Evolutionary conservation across 2,888 invertebrate species (phyloP).

Genomic region (Chaetogeoica ovagalla): DNA sequence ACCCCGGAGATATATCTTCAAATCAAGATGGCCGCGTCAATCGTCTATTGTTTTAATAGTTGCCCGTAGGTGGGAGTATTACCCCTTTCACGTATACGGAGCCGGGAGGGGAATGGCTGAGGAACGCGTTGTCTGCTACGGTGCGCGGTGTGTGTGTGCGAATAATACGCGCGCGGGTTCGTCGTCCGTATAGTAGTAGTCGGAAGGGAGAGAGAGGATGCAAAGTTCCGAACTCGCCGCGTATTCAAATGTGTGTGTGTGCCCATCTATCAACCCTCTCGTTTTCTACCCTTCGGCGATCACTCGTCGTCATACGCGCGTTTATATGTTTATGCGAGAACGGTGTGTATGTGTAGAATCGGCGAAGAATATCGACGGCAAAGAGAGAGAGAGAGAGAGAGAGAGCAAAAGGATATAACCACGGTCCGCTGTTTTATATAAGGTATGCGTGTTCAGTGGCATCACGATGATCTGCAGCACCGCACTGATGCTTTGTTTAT

Average conservation of each 20-base stretch:
- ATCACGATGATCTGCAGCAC: too few species aligned
- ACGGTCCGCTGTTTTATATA: too few species aligned
- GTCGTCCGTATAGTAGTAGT: background rate
- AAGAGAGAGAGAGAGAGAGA: too few species aligned
- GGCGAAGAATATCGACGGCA: conserved; percentile 36
- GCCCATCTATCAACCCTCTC: conserved; percentile 53
- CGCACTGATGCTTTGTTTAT: too few species aligned
- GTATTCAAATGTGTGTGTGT: background rate
- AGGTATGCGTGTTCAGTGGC: too few species aligned
- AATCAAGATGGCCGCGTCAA: conserved; percentile 56
- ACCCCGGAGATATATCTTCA: conserved; percentile 54
- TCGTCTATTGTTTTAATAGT: conserved; percentile 55
- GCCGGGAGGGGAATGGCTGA: background rate
- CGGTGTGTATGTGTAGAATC: background rate
- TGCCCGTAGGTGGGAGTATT: conserved; percentile 52
- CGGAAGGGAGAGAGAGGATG: conserved; percentile 29
- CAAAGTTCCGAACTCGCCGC: conserved; percentile 45
- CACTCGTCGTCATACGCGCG: conserved; percentile 49
- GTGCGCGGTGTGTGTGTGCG: background rate
- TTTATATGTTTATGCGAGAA: conserved; percentile 5
- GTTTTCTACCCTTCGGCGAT: conserved; percentile 53
- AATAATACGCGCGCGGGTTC: background rate
- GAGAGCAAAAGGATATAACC: background rate
- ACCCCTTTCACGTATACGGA: conserved; percentile 38
- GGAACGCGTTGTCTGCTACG: background rate